A percentile compares a stretch with the other conserved stretches of the same genome.
These are phyloP conservation scores for Allolobophora icterica DNA, from an alignment of 2,888 invertebrate species.

Conservation along the genomic window DNA sequence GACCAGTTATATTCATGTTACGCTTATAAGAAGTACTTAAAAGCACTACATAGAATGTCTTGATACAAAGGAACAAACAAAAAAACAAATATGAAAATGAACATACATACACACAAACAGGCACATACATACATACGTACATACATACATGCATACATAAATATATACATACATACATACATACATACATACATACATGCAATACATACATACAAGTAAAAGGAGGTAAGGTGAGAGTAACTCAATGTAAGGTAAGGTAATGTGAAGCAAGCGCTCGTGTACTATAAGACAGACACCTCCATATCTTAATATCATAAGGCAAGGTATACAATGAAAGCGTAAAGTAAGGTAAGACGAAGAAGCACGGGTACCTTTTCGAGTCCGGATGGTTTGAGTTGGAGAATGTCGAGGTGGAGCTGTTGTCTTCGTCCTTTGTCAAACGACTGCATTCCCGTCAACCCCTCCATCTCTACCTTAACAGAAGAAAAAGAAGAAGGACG, in stretches of 20 bases:
- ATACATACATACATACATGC: no score
- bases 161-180: no score
- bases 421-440: constrained; percentile 84
- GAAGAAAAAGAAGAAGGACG: background rate
- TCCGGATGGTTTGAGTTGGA: constrained; percentile 56
- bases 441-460: constrained; percentile 84
- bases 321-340: background rate
- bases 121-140: no score
- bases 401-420: constrained; percentile 80
- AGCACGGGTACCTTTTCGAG: constrained; percentile 55
- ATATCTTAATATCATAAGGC: background rate
- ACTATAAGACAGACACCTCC: no score
- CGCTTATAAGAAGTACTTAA: no score
- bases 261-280: background rate
- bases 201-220: no score
- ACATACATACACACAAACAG: no score
- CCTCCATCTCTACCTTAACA: constrained; percentile 80
- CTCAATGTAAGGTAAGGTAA: background rate
- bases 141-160: no score
- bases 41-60: no score
- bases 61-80: no score
- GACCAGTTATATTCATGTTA: no score
- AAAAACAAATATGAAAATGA: constrained; percentile 35
- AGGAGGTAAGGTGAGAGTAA: no score
- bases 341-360: background rate